Evolutionary conservation across 2,888 invertebrate genomes (phyloP), one percentile per base, ranked within the genome.

Genomic region (Troilus luridus): DNA sequence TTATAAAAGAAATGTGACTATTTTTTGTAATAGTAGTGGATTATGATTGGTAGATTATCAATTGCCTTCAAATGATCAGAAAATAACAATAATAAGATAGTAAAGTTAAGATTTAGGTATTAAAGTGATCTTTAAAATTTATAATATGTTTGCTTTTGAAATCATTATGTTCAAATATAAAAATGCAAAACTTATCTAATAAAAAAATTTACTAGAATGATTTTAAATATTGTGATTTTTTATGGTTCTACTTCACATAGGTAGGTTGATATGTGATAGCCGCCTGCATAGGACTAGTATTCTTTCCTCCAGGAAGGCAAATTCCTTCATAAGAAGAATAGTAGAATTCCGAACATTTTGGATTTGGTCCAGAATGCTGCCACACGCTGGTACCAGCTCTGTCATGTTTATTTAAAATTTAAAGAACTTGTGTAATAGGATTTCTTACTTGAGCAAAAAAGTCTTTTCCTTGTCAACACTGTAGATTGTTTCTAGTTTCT

Each of bases 321-420:
- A 90, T 90, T 85, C 85, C 58, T 90, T 90, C 59, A 24, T 58
- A 58, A 17, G n/a, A 90, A 59, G 72, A 56, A 64, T 90, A 58
- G 77, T 90, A 90, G 90, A 41, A 90, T 90, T 90, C 90, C 72
- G 59, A 90, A 67, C 59, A 90, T 90, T 90, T 77, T 90, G 90
- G 90, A 77, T 54, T 19, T 56, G 67, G 17, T 72, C 90, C 90
- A 90, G 72, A 64, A 17, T 41, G 54, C 54, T n/a, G 41, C 59
- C 27, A 27, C 62, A 64, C 56, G 85, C n/a, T 85, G n/a, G 12
- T 85, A 85, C n/a, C 41, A 56, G 85, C 56, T 56, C 56, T 58
- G 85, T 77, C 72, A 77, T 77, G 72, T 5, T 77, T 77, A 77
- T 77, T 77, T 77, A 77, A 77, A 77, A 17, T 77, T 41, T 77